These are phyloP conservation scores for Drosophila siamana DNA, from an alignment of 2,888 invertebrate species.

Conservation along the genomic window DNA sequence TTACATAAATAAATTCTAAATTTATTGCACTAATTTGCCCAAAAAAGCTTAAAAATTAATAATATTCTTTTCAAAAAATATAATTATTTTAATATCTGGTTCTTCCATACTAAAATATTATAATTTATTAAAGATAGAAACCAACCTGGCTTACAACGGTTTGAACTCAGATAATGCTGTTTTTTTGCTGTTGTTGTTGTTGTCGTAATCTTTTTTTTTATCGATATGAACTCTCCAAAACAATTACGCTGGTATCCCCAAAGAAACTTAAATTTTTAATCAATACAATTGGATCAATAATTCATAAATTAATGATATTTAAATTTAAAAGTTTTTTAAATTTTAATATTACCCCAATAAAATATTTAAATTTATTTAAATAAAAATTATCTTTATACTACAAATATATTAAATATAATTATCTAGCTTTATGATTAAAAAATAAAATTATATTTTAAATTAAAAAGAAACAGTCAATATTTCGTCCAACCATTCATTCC, in stretches of 20 bases:
- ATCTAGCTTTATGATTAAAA: conserved; percentile 89
- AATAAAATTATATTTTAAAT: conserved; percentile 86
- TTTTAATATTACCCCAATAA: conserved; percentile 89
- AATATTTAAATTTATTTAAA: conserved; percentile 85
- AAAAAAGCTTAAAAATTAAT: conserved; percentile 86
- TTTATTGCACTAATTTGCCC: conserved; percentile 90
- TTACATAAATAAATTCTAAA: conserved; percentile 90
- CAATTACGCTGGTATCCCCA: conserved; percentile 94
- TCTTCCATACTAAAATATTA: conserved; percentile 92
- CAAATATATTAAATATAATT: conserved; percentile 86
- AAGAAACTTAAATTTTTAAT: conserved; percentile 91
- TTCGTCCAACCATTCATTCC: conserved; percentile 91
- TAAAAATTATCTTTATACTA: conserved; percentile 84
- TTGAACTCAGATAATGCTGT: conserved; percentile 96
- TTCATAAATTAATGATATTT: conserved; percentile 85
- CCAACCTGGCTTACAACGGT: conserved; percentile 94
- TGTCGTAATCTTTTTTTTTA: conserved; percentile 91
- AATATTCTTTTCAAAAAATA: conserved; percentile 84
- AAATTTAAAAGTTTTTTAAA: conserved; percentile 86
- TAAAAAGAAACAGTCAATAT: conserved; percentile 88
- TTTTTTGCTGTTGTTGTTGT: too few relatives aligned
- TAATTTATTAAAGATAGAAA: conserved; percentile 90
- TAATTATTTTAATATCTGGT: conserved; percentile 87
- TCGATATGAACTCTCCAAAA: conserved; percentile 90
- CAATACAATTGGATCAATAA: conserved; percentile 87